These are phyloP conservation scores for Sphinx pinastri DNA, from an alignment of 2,888 invertebrate species.

Conservation along the genomic window DNA sequence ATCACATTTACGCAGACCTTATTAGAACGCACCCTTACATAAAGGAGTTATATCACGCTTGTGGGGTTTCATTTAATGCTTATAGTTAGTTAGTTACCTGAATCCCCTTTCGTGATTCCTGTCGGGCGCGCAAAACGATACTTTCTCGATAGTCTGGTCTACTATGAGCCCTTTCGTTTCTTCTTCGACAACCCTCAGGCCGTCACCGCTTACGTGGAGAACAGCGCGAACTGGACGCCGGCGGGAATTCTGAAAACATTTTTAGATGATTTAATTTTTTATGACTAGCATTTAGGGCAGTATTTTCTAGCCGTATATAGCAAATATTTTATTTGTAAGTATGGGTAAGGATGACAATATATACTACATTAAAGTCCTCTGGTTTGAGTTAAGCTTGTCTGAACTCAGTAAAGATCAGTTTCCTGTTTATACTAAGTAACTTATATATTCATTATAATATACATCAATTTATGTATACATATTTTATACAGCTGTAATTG, in stretches of 20 bases:
- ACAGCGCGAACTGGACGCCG: slow-evolving; percentile 95
- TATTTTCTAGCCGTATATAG: too few relatives aligned
- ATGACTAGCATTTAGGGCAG: background rate
- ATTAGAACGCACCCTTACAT: background rate
- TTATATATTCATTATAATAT: too few relatives aligned
- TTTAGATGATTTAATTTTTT: background rate
- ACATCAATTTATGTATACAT: too few relatives aligned
- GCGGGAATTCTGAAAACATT: slow-evolving; percentile 89
- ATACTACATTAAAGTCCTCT: background rate
- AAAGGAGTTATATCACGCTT: background rate
- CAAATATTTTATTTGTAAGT: background rate
- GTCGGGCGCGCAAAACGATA: slow-evolving; percentile 99
- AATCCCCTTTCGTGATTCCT: slow-evolving; percentile 96
- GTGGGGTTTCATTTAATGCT: background rate
- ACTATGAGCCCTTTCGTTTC: slow-evolving; percentile 99
- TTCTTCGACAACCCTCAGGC: slow-evolving; percentile 98
- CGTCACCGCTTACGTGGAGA: slow-evolving; percentile 96
- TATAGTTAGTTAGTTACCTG: slow-evolving; percentile 1
- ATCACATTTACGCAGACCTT: background rate
- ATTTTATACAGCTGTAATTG: too few relatives aligned
- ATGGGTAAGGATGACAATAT: background rate
- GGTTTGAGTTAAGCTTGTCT: background rate
- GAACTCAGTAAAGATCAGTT: background rate
- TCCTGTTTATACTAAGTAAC: too few relatives aligned
- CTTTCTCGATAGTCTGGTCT: slow-evolving; percentile 99